These are phyloP conservation scores for Drosophila lini DNA, from an alignment of 1,140 invertebrate species.

Conservation along the genomic window DNA sequence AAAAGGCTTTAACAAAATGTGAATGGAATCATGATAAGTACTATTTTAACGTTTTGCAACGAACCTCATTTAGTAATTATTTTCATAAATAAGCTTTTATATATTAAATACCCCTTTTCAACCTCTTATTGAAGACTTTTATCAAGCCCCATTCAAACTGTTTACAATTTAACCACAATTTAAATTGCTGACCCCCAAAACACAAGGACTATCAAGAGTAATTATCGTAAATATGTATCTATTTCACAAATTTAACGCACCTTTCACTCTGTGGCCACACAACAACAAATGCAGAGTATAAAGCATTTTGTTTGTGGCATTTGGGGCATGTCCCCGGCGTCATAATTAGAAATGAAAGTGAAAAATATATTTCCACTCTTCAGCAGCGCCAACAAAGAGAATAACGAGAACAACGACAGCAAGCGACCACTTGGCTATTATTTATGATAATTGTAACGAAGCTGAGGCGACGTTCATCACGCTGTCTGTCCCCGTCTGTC, in stretches of 20 bases:
- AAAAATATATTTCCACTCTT: constrained; percentile 73
- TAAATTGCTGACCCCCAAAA: constrained; percentile 9
- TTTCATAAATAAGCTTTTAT: not conserved
- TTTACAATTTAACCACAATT: constrained; percentile 10
- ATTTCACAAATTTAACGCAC: constrained; percentile 42
- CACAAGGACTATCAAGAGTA: constrained; percentile 21
- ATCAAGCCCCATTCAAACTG: not conserved
- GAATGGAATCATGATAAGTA: no score
- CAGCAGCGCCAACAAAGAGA: constrained; percentile 34
- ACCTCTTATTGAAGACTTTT: not conserved
- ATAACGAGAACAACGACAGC: constrained; percentile 41
- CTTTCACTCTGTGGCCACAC: constrained; percentile 36
- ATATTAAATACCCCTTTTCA: not conserved
- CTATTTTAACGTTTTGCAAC: no score
- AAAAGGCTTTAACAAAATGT: no score
- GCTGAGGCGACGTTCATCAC: constrained; percentile 69
- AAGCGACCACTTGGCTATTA: constrained; percentile 73
- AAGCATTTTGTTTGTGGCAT: constrained; percentile 62
- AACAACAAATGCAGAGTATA: constrained; percentile 26
- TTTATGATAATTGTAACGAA: constrained; percentile 77
- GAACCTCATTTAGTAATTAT: not conserved
- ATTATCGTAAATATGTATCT: constrained; percentile 23
- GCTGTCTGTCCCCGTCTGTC: constrained; percentile 32
- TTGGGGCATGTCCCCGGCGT: constrained; percentile 70
- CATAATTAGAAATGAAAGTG: constrained; percentile 78